Evolutionary conservation across 1,140 invertebrate genomes (phyloP).

Genomic region (Fopius arisanus): DNA sequence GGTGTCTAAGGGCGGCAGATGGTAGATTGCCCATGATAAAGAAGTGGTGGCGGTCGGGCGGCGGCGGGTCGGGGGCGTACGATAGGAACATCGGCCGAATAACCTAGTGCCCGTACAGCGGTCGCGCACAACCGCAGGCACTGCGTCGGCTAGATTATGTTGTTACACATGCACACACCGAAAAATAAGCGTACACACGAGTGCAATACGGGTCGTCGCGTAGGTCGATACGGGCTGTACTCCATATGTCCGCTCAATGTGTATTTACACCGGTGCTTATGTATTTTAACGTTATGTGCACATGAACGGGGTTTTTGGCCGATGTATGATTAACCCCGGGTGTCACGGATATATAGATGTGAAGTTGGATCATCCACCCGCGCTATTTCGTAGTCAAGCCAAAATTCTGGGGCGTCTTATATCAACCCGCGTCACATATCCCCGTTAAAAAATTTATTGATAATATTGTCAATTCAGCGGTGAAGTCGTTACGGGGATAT

Average conservation of each 20-base stretch:
- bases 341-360: background rate
- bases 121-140: background rate
- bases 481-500: no score
- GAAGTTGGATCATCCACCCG: background rate
- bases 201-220: background rate
- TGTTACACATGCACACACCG: background rate
- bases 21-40: background rate
- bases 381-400: background rate
- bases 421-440: no score
- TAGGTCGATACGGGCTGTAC: slow-evolving; percentile 3
- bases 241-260: background rate
- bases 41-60: background rate
- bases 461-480: no score
- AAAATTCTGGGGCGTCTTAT: background rate
- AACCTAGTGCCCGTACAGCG: background rate
- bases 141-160: background rate
- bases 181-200: background rate
- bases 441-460: no score
- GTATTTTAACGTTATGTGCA: background rate
- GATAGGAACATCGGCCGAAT: background rate
- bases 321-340: background rate
- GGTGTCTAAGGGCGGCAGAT: background rate
- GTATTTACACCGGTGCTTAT: background rate
- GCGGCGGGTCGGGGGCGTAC: background rate
- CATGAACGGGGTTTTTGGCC: background rate